Conservation (phyloP, 1,140 invertebrate genomes). For the Dendrolimus kikuchii region DNA sequence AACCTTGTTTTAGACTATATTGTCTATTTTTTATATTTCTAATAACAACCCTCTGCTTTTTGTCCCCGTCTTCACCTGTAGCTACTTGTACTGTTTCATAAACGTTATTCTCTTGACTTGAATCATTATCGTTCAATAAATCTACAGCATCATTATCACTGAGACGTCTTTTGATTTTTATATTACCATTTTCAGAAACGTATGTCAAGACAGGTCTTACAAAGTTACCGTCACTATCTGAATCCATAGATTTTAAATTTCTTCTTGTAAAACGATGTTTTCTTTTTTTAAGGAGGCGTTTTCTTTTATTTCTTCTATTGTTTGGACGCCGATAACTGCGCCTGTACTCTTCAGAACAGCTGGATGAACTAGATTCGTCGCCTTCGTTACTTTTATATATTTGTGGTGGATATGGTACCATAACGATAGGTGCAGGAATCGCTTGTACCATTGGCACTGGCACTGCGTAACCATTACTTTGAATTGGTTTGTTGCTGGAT, state of each 20-base stretch:
- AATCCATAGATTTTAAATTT: slow-evolving; percentile 7
- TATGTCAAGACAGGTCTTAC: slow-evolving; percentile 40
- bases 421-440: slow-evolving; percentile 11
- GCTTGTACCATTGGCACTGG: slow-evolving; percentile 7
- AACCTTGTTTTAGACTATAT: slow-evolving; percentile 17
- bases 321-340: not conserved
- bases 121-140: slow-evolving; percentile 21
- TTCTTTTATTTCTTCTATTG: slow-evolving; percentile 7
- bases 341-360: slow-evolving; percentile 3
- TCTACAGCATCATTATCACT: slow-evolving; percentile 30
- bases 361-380: slow-evolving; percentile 1
- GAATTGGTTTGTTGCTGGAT: slow-evolving; percentile 10
- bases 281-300: slow-evolving; percentile 5
- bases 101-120: slow-evolving; percentile 3
- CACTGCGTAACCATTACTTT: slow-evolving; percentile 17
- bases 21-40: slow-evolving; percentile 14
- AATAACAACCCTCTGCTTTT: slow-evolving; percentile 16
- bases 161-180: slow-evolving; percentile 33
- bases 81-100: slow-evolving; percentile 19
- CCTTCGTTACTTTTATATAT: not conserved
- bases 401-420: slow-evolving; percentile 8
- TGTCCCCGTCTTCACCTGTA: slow-evolving; percentile 16
- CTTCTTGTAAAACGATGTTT: slow-evolving; percentile 18
- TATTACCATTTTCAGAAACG: slow-evolving; percentile 30
- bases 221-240: slow-evolving; percentile 25